Conservation (phyloP, 2,113 vertebrate species). For the Hyla sarda region DNA sequence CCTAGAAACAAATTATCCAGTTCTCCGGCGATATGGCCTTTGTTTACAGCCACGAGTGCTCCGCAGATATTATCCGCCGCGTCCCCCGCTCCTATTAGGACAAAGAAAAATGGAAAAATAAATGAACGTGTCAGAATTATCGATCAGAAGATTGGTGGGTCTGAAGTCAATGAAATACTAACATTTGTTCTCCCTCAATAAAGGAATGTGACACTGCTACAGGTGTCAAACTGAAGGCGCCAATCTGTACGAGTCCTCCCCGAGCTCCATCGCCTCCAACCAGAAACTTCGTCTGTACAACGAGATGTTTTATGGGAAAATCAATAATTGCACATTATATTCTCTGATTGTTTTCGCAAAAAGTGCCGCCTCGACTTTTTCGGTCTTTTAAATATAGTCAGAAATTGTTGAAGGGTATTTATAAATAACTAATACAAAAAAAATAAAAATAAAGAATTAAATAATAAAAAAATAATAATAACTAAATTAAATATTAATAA, state of each 20-base stretch:
- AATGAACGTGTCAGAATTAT: constrained; percentile 55
- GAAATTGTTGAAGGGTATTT: too few species aligned
- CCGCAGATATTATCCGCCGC: neutral
- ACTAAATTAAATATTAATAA: too few species aligned
- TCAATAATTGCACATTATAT: constrained; percentile 51
- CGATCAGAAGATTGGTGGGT: constrained; percentile 42
- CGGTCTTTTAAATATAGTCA: neutral
- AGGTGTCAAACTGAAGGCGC: constrained; percentile 38
- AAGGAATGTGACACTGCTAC: constrained; percentile 26
- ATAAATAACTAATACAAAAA: too few species aligned
- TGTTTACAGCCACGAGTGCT: neutral
- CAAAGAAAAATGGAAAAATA: constrained; percentile 23
- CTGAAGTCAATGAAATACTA: constrained; percentile 45
- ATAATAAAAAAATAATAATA: too few species aligned
- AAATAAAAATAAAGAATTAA: too few species aligned
- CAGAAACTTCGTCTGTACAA: constrained; percentile 21
- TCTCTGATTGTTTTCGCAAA: constrained; percentile 6
- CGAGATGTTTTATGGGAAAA: constrained; percentile 11
- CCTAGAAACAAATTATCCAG: neutral
- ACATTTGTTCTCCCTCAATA: constrained; percentile 40
- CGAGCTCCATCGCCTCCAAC: constrained; percentile 10
- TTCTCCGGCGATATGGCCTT: neutral
- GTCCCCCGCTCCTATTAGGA: constrained; percentile 35
- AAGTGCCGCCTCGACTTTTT: neutral
- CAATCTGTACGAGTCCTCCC: neutral